Percentiles rank a stretch among this genome's conserved stretches.
phyloP scores from a whole-genome alignment of 2,888 invertebrate genomes.

The Ormyrus thymus region DNA sequence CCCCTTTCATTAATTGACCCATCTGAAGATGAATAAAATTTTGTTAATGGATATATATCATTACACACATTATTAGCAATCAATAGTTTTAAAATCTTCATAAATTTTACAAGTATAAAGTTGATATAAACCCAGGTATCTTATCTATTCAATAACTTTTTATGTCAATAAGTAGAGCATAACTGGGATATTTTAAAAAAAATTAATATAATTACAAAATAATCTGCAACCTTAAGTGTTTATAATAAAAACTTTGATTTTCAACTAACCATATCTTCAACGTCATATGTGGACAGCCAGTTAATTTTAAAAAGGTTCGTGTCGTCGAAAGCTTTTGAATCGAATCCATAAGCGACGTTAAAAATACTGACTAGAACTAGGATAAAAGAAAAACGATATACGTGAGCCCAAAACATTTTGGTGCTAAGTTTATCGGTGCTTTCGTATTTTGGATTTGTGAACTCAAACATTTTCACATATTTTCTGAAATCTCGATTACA shows the following conservation, averaged over 20 bases:
- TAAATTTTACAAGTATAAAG: too few species aligned
- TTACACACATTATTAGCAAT: too few species aligned
- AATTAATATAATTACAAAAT: background rate
- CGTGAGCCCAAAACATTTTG: constrained; percentile 33
- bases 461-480: constrained; percentile 34
- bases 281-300: constrained; percentile 77
- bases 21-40: too few species aligned
- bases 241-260: too few species aligned
- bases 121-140: too few species aligned
- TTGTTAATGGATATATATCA: too few species aligned
- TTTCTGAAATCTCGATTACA: constrained; percentile 13
- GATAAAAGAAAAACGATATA: constrained; percentile 25
- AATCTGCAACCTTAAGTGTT: too few species aligned
- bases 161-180: too few species aligned
- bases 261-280: too few species aligned
- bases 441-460: background rate
- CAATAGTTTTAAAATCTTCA: too few species aligned
- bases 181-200: constrained; percentile 64
- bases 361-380: constrained; percentile 45
- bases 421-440: background rate
- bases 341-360: constrained; percentile 74
- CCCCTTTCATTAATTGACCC: constrained; percentile 70
- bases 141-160: too few species aligned
- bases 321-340: constrained; percentile 88
- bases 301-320: constrained; percentile 86